Evolutionary conservation across 2,888 invertebrate genomes (phyloP).

Genomic region (Xestobium rufovillosum): DNA sequence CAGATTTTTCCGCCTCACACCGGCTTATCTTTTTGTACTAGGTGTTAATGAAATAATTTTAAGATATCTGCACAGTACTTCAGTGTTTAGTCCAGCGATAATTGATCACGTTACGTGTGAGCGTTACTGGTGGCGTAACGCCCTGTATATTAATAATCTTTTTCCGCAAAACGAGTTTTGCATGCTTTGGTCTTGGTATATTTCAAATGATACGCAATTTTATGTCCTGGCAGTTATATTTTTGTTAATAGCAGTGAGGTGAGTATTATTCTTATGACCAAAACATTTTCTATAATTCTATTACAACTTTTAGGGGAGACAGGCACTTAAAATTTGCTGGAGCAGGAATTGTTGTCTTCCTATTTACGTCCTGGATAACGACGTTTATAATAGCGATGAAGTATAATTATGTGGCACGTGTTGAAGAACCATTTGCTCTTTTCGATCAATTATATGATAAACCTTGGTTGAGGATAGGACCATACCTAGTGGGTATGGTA

Average conservation of each 20-base stretch:
- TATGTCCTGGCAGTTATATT: conserved; percentile 62
- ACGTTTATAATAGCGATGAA: conserved; percentile 68
- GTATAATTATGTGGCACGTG: conserved; percentile 65
- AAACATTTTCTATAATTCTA: no score
- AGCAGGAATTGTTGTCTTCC: conserved; percentile 49
- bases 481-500: conserved; percentile 71
- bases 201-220: conserved; percentile 75
- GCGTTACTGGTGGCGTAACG: conserved; percentile 76
- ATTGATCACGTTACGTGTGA: conserved; percentile 67
- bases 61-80: conserved; percentile 62
- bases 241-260: conserved; percentile 61
- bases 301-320: conserved; percentile 36
- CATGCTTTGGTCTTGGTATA: conserved; percentile 79
- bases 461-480: conserved; percentile 75
- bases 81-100: conserved; percentile 66
- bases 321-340: conserved; percentile 60
- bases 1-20: conserved; percentile 67
- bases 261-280: no score
- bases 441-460: conserved; percentile 79
- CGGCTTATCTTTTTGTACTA: conserved; percentile 74
- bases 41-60: conserved; percentile 65
- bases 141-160: conserved; percentile 75
- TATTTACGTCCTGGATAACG: conserved; percentile 67
- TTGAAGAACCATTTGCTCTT: conserved; percentile 74
- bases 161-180: conserved; percentile 70